These are phyloP conservation scores for Lithobates pipiens DNA, from an alignment of 2,797 vertebrate species.

Conservation along the genomic window DNA sequence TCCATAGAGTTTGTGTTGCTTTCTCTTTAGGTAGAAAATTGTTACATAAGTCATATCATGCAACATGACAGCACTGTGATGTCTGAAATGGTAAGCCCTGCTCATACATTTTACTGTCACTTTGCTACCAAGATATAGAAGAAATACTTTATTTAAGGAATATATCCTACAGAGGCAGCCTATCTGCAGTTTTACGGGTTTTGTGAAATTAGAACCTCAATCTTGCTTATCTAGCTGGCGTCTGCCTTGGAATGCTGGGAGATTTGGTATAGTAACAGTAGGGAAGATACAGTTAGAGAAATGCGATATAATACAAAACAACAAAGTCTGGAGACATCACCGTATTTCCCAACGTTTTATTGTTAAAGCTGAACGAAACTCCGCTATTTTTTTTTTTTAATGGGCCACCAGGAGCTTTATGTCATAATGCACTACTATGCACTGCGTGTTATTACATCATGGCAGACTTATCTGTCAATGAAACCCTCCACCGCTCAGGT, in stretches of 20 bases:
- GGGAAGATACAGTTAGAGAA: not conserved
- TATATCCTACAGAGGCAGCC: not conserved
- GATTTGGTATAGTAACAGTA: not conserved
- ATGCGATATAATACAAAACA: too few relatives aligned
- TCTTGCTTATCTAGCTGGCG: not conserved
- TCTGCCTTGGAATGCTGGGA: not conserved
- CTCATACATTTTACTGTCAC: not conserved
- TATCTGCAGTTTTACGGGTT: not conserved
- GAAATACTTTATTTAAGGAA: conserved; percentile 2
- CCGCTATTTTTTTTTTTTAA: too few relatives aligned
- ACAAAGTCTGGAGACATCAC: not conserved
- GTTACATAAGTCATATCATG: not conserved
- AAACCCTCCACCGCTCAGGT: too few relatives aligned
- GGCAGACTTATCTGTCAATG: too few relatives aligned
- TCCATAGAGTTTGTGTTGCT: not conserved
- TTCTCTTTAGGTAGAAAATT: not conserved
- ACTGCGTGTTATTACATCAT: too few relatives aligned
- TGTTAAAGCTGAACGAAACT: not conserved
- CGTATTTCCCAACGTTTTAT: not conserved
- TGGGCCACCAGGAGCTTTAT: too few relatives aligned
- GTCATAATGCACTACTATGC: too few relatives aligned
- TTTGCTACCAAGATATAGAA: not conserved
- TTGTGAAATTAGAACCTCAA: not conserved
- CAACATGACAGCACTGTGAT: not conserved
- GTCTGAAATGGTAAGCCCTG: not conserved